These are phyloP conservation scores for Lacanobia oleracea DNA, from an alignment of 2,888 invertebrate genomes.

Conservation along the genomic window DNA sequence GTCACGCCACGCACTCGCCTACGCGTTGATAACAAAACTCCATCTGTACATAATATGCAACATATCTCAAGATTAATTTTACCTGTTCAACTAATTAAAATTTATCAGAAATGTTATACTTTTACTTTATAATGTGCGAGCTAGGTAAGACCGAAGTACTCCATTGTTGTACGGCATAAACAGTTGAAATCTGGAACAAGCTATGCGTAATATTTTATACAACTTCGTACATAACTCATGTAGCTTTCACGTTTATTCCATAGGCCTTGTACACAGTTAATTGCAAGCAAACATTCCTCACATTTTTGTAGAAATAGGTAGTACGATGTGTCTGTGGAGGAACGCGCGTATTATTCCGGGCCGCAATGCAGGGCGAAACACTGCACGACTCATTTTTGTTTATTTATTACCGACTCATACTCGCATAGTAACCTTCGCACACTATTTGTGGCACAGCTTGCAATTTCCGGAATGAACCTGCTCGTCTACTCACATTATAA, in stretches of 20 bases:
- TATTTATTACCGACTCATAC: conserved; percentile 11
- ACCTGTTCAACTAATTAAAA: conserved; percentile 30
- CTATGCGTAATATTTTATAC: conserved; percentile 49
- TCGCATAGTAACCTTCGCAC: conserved; percentile 29
- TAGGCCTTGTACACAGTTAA: conserved; percentile 45
- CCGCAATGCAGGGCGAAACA: conserved; percentile 39
- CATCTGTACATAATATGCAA: conserved; percentile 19
- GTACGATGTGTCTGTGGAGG: conserved; percentile 16
- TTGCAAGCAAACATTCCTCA: conserved; percentile 39
- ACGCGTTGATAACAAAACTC: conserved; percentile 24
- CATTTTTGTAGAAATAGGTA: conserved; percentile 41
- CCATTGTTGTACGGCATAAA: conserved; percentile 46
- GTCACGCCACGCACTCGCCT: conserved; percentile 30
- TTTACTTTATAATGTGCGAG: conserved; percentile 15
- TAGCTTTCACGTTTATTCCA: conserved; percentile 24
- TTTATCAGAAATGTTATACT: conserved; percentile 23
- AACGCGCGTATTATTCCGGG: conserved; percentile 39
- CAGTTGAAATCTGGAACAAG: conserved; percentile 50
- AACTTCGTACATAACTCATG: conserved; percentile 50
- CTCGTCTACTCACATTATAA: neutral
- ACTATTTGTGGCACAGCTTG: conserved; percentile 10
- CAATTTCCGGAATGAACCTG: conserved; percentile 4
- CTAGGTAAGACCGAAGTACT: conserved; percentile 34
- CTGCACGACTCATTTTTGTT: conserved; percentile 24
- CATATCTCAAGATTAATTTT: conserved; percentile 17